These are phyloP conservation scores for Carpatolechia fugitivella DNA, from an alignment of 2,888 invertebrate species.

Conservation along the genomic window DNA sequence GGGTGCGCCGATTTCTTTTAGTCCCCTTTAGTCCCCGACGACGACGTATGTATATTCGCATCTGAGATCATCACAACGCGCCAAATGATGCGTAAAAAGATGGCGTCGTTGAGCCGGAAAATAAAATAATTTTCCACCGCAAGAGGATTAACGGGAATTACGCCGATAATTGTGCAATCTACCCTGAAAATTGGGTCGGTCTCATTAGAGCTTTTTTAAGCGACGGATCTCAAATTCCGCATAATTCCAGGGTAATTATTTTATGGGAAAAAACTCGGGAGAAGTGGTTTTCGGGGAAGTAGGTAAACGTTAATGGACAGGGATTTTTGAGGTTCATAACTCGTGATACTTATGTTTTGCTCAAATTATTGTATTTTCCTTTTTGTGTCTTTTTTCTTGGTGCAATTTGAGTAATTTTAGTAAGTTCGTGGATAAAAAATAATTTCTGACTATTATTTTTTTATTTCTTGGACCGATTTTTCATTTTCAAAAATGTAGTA, in stretches of 20 bases:
- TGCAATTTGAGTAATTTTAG: too few relatives aligned
- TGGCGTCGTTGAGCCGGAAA: conserved; percentile 6
- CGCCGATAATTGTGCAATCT: conserved; percentile 61
- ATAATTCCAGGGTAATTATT: conserved; percentile 11
- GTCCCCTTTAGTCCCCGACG: background rate
- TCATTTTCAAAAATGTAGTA: too few relatives aligned
- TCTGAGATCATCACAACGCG: conserved; percentile 3
- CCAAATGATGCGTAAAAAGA: conserved; percentile 5
- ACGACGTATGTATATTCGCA: background rate
- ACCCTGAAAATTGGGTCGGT: conserved; percentile 46
- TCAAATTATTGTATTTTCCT: too few relatives aligned
- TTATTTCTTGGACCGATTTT: too few relatives aligned
- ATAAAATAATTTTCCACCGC: conserved; percentile 37
- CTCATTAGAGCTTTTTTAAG: conserved; percentile 41
- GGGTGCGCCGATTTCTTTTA: background rate
- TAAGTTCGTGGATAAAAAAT: too few relatives aligned
- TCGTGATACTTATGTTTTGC: too few relatives aligned
- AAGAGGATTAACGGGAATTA: conserved; percentile 47
- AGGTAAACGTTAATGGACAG: background rate
- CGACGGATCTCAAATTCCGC: background rate
- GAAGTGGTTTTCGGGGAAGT: background rate
- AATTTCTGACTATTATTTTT: too few relatives aligned
- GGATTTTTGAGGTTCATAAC: too few relatives aligned
- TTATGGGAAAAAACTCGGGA: background rate
- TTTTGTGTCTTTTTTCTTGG: too few relatives aligned